Evolutionary conservation across 1,140 invertebrate genomes (phyloP).

Genomic region (Hylaeus volcanicus): DNA sequence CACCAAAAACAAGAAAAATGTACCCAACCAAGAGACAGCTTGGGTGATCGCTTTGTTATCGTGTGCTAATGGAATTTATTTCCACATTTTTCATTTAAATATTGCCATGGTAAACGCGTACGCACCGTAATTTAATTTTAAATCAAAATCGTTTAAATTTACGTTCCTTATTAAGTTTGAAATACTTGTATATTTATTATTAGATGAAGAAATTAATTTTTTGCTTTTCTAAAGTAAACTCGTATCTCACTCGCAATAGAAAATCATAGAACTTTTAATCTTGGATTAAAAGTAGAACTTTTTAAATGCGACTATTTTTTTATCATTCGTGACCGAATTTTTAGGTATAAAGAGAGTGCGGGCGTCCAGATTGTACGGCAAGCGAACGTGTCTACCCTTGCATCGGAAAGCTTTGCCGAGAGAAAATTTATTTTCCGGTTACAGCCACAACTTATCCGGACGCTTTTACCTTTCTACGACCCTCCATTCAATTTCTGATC

Average conservation of each 20-base stretch:
- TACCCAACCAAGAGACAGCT: constrained; percentile 19
- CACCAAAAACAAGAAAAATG: constrained; percentile 26
- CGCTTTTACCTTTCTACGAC: constrained; percentile 20
- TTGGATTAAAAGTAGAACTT: no score
- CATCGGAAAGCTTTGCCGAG: constrained; percentile 24
- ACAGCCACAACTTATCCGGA: constrained; percentile 49
- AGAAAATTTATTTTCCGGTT: constrained; percentile 59
- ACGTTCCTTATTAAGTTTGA: no score
- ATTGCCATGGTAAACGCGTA: no score
- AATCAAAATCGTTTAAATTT: no score
- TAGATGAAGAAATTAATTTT: no score
- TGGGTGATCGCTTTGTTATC: not conserved
- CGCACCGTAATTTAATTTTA: no score
- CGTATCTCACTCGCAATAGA: no score
- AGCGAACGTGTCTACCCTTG: constrained; percentile 31
- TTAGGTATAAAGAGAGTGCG: not conserved
- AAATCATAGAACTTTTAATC: no score
- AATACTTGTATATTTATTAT: no score
- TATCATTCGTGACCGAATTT: no score
- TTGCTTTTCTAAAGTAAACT: no score
- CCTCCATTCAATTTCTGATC: constrained; percentile 57
- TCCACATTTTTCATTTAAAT: constrained; percentile 14
- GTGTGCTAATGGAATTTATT: not conserved
- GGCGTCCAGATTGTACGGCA: constrained; percentile 1
- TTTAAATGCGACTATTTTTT: no score